Conservation (phyloP, 2,113 vertebrate species). For the Rynchops niger region DNA sequence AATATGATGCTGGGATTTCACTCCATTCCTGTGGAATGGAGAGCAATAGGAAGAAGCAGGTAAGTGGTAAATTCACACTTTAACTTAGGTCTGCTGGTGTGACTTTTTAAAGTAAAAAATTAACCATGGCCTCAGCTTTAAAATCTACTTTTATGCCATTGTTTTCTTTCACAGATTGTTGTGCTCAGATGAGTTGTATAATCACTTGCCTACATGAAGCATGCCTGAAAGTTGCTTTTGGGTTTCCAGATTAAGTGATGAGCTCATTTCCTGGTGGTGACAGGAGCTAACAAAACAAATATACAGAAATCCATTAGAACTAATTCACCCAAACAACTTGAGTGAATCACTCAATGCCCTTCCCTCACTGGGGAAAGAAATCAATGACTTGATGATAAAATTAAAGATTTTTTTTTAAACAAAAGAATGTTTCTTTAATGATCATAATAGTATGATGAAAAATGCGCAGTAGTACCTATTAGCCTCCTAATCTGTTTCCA, state of each 20-base stretch:
- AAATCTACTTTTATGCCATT: neutral
- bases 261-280: constrained; percentile 14
- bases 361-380: neutral
- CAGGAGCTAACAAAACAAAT: constrained; percentile 29
- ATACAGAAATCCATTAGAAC: constrained; percentile 50
- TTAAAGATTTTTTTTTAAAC: neutral
- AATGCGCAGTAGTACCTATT: neutral
- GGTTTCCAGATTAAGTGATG: neutral
- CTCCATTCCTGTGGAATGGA: neutral
- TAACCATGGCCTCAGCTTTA: neutral
- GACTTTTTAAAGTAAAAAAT: neutral
- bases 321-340: constrained; percentile 18
- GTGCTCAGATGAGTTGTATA: neutral
- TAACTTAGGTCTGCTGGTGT: neutral
- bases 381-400: neutral
- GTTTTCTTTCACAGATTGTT: neutral
- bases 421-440: neutral
- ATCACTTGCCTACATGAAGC: neutral
- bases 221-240: neutral
- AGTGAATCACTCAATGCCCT: constrained; percentile 17
- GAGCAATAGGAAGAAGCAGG: neutral
- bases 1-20: neutral
- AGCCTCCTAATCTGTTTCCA: neutral
- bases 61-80: neutral
- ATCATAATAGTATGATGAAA: neutral